A percentile compares a stretch with the other conserved stretches of the same genome.
phyloP scores from a whole-genome alignment of 2,113 vertebrate species.

The Hemiprocne comata region DNA sequence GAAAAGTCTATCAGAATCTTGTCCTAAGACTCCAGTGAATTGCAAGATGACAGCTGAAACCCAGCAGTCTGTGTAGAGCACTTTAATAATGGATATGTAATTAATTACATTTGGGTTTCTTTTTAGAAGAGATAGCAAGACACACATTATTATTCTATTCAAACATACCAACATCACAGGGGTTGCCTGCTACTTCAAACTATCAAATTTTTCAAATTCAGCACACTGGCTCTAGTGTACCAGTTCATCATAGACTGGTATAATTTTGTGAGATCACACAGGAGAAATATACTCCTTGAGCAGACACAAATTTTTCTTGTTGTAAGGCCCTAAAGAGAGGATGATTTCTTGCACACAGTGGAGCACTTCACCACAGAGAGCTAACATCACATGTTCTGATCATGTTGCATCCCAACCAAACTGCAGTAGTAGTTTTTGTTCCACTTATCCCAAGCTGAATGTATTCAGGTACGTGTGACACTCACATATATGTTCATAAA shows the following conservation, averaged over 20 bases:
- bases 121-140: not conserved
- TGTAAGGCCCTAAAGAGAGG: not conserved
- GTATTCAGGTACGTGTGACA: not conserved
- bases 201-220: not conserved
- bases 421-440: not conserved
- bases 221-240: not conserved
- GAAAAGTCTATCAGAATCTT: slow-evolving; percentile 83
- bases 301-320: not conserved
- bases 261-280: not conserved
- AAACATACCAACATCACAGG: not conserved
- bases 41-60: not conserved
- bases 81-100: not conserved
- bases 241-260: not conserved
- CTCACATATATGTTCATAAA: not conserved
- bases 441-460: not conserved
- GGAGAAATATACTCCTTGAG: not conserved
- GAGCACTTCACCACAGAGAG: not conserved
- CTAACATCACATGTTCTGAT: not conserved
- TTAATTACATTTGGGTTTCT: not conserved
- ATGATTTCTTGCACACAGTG: not conserved
- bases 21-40: slow-evolving; percentile 72
- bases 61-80: not conserved
- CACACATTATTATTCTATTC: not conserved
- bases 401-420: not conserved
- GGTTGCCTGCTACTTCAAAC: not conserved